These are phyloP conservation scores for Podocnemis expansa DNA, from an alignment of 2,113 vertebrate genomes.

Conservation along the genomic window DNA sequence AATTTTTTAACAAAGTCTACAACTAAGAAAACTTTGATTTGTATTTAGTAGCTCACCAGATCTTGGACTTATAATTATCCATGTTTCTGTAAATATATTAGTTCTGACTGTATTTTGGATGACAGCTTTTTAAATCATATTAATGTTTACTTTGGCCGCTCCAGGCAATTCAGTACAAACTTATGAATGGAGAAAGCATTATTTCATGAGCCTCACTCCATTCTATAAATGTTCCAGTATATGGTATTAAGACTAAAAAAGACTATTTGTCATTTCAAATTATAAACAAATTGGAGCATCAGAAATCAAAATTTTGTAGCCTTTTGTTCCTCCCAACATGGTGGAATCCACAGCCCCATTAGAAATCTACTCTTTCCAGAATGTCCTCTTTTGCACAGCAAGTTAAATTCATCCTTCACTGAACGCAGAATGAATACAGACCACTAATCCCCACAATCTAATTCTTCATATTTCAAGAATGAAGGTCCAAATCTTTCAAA, in stretches of 20 bases:
- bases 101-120: neutral
- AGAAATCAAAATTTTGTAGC: neutral
- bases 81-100: neutral
- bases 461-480: neutral
- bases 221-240: neutral
- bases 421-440: neutral
- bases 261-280: slow-evolving; percentile 31
- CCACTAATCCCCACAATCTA: neutral
- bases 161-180: neutral
- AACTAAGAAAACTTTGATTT: neutral
- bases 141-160: neutral
- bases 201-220: neutral
- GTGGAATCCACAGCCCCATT: neutral
- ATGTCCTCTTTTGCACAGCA: neutral
- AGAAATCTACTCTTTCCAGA: neutral
- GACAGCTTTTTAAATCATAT: neutral
- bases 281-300: slow-evolving; percentile 2
- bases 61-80: neutral
- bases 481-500: neutral
- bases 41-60: neutral
- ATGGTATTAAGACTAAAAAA: neutral
- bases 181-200: neutral
- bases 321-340: neutral
- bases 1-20: neutral
- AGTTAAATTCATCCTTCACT: slow-evolving; percentile 2